Percentiles rank a stretch among this genome's conserved stretches.
Evolutionary conservation across 2,888 invertebrate genomes (phyloP).

Genomic region (Agriopis marginaria): DNA sequence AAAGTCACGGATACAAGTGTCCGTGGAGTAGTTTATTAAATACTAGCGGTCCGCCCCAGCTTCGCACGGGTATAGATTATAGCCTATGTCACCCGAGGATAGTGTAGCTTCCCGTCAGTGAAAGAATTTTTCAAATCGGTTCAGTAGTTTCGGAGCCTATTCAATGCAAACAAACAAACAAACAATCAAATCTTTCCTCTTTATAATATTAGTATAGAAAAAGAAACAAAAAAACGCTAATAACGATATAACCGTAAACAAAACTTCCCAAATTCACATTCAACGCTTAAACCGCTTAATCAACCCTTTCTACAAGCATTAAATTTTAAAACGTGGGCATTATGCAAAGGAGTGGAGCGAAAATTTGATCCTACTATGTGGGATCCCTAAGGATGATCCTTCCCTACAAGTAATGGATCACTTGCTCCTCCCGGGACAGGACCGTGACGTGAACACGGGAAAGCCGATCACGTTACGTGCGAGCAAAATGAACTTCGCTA

Average conservation of each 20-base stretch:
- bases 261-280: slow-evolving; percentile 16
- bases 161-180: too few species aligned
- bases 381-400: slow-evolving; percentile 38
- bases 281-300: slow-evolving; percentile 28
- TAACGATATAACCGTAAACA: neutral
- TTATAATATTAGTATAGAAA: too few species aligned
- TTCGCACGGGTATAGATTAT: too few species aligned
- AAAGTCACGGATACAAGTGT: too few species aligned
- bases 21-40: too few species aligned
- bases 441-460: slow-evolving; percentile 39
- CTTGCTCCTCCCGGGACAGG: slow-evolving; percentile 29
- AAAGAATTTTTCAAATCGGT: too few species aligned
- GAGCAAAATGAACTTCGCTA: slow-evolving; percentile 19
- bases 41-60: too few species aligned
- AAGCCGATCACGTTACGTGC: slow-evolving; percentile 35
- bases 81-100: too few species aligned
- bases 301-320: slow-evolving; percentile 27
- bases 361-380: slow-evolving; percentile 40
- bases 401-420: slow-evolving; percentile 47
- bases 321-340: slow-evolving; percentile 34
- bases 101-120: too few species aligned
- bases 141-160: too few species aligned
- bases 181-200: too few species aligned
- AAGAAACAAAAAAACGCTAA: too few species aligned
- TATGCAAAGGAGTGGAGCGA: slow-evolving; percentile 40